Evolutionary conservation across 2,888 invertebrate genomes (phyloP), one percentile per base, ranked within the genome.

Genomic region (Saturnia pavonia): DNA sequence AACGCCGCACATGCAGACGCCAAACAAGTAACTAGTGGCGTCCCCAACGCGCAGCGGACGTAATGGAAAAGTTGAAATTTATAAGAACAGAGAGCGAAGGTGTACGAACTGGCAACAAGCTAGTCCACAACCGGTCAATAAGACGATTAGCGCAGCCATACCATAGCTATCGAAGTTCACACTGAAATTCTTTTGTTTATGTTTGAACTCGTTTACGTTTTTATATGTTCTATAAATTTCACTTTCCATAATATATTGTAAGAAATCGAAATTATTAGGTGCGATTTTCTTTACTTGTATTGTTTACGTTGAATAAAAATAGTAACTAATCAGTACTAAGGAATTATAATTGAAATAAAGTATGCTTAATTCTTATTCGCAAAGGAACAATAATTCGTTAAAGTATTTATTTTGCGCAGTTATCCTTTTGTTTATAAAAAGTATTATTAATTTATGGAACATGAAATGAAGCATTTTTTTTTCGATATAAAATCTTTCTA

Each of bases 41-140:
- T 94, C 94, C 93, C 85, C 94, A 91, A 91, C 94, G 91, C 94
- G 93, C 94, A 94, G 92, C 91, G 94, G 93, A 84, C 83, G 83
- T 82, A 85, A 85, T 81, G 79, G 84, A 87, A 90, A 89, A 83
- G 82, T 83, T 83, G 88, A 85, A 88, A 86, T 79, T 75, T 83
- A 84, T 80, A 86, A 92, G 92, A 91, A 89, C 83, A 82, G 85
- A 82, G 83, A 82, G 85, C 90, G 91, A 91, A 83, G 81, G 76
- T 88, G 89, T 90, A 90, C 91, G 91, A 91, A 89, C 88, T 86
- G 90, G 91, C 91, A 90, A 92, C 93, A 89, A 88, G 84, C 88
- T 82, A 88, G 92, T 91, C 91, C 91, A 88, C 85, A 91, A 92
- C 94, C 94, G 94, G 94, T 94, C 94, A 94, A 94, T 94, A 94